phyloP scores from a whole-genome alignment of 2,888 invertebrate species.

The Schrankia costaestrigalis region DNA sequence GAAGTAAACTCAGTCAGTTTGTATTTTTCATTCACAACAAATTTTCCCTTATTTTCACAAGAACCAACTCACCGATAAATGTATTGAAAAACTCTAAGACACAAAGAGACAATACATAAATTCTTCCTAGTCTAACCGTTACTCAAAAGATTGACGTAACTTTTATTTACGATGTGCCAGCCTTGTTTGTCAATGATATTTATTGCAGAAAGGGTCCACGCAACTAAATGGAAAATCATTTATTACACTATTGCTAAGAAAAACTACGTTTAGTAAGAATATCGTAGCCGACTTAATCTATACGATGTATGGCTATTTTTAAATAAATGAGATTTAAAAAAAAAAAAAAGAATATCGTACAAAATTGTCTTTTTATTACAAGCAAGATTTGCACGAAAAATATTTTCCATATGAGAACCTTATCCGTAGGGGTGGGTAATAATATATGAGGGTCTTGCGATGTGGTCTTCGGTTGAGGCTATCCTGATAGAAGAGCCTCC shows the following conservation, averaged over 20 bases:
- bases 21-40: too few species aligned
- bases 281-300: too few species aligned
- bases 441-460: conserved; percentile 10
- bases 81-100: conserved; percentile 3
- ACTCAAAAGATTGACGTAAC: conserved; percentile 5
- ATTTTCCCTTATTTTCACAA: too few species aligned
- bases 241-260: conserved; percentile 9
- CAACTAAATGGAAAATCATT: conserved; percentile 15
- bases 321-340: too few species aligned
- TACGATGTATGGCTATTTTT: too few species aligned
- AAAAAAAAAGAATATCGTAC: conserved; percentile 4
- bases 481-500: conserved; percentile 4
- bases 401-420: conserved; percentile 6
- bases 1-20: too few species aligned
- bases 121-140: background rate
- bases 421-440: conserved; percentile 1
- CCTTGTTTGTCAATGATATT: conserved; percentile 10
- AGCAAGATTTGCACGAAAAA: conserved; percentile 10
- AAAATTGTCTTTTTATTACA: conserved; percentile 8
- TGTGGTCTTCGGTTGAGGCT: conserved; percentile 6
- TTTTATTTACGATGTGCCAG: conserved; percentile 15
- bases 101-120: conserved; percentile 4
- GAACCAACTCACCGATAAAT: too few species aligned
- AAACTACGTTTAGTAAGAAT: conserved; percentile 9
- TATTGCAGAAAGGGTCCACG: conserved; percentile 10